These are phyloP conservation scores for Ormyrus thymus DNA, from an alignment of 2,888 invertebrate species.

Conservation along the genomic window DNA sequence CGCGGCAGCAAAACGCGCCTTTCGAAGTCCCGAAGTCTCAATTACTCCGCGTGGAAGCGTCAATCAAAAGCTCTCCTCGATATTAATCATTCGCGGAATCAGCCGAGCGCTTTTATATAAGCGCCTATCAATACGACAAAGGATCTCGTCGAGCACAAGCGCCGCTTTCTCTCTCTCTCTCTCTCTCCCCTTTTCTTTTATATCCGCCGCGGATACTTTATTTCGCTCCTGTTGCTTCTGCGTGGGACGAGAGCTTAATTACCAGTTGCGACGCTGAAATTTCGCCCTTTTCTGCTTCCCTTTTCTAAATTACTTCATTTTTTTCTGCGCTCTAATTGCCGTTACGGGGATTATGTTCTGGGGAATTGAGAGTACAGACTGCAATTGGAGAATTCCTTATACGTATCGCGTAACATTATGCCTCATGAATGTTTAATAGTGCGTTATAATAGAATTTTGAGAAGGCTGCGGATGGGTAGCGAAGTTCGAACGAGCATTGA, in stretches of 20 bases:
- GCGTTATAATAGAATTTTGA: too few relatives aligned
- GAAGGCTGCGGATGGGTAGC: too few relatives aligned
- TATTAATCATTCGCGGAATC: constrained; percentile 26
- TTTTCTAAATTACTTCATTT: too few relatives aligned
- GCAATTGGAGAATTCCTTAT: too few relatives aligned
- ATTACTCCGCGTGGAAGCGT: constrained; percentile 24
- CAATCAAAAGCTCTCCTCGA: constrained; percentile 23
- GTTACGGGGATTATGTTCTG: too few relatives aligned
- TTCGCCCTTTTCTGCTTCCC: not conserved
- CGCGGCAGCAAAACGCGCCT: not conserved
- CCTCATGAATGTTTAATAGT: too few relatives aligned
- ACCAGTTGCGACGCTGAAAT: not conserved
- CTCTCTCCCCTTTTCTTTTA: not conserved
- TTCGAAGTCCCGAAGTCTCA: constrained; percentile 11
- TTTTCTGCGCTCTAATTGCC: too few relatives aligned
- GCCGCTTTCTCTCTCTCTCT: not conserved
- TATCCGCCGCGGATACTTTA: not conserved
- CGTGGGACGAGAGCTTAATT: too few relatives aligned
- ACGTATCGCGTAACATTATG: too few relatives aligned
- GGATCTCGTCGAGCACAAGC: constrained; percentile 17
- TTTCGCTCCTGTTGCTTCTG: constrained; percentile 5
- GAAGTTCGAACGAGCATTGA: too few relatives aligned
- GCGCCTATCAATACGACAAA: constrained; percentile 21
- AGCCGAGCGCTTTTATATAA: constrained; percentile 17
- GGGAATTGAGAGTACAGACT: too few relatives aligned